A percentile compares a stretch with the other conserved stretches of the same genome.
phyloP scores from a whole-genome alignment of 2,113 vertebrate genomes.

The Telmatochromis brichardi region DNA sequence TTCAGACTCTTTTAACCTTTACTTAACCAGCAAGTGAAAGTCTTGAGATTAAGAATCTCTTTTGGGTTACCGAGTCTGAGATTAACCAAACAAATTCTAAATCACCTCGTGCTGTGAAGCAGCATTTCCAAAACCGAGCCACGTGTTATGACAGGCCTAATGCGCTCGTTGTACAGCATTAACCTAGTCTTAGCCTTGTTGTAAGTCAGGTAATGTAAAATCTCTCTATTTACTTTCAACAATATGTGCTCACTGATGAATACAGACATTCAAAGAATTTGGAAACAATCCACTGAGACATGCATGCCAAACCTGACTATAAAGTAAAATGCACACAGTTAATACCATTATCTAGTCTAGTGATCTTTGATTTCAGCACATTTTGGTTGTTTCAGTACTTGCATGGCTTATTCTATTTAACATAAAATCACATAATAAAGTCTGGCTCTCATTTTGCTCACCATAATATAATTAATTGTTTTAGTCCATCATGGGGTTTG shows the following conservation, averaged over 20 bases:
- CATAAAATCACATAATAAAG: neutral
- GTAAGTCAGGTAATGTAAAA: neutral
- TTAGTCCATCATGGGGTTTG: neutral
- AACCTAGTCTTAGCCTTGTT: neutral
- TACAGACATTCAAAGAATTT: neutral
- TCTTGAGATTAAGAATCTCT: neutral
- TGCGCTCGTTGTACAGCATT: neutral
- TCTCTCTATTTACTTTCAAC: neutral
- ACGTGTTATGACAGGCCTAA: neutral
- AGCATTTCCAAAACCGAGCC: neutral
- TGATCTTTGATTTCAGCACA: neutral
- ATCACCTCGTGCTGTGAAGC: neutral
- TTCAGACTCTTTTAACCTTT: neutral
- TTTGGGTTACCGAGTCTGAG: neutral
- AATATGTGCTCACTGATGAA: neutral
- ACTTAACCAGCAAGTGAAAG: neutral
- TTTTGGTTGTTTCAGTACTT: neutral
- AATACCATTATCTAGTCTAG: neutral
- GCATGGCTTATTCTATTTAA: neutral
- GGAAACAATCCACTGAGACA: neutral
- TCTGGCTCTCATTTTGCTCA: neutral
- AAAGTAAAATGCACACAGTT: neutral
- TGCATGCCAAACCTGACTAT: neutral
- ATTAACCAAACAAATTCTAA: neutral
- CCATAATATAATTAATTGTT: neutral